Percentiles rank a stretch among this genome's conserved stretches.
phyloP scores from a whole-genome alignment of 2,797 vertebrate species.

The Otus scops region DNA sequence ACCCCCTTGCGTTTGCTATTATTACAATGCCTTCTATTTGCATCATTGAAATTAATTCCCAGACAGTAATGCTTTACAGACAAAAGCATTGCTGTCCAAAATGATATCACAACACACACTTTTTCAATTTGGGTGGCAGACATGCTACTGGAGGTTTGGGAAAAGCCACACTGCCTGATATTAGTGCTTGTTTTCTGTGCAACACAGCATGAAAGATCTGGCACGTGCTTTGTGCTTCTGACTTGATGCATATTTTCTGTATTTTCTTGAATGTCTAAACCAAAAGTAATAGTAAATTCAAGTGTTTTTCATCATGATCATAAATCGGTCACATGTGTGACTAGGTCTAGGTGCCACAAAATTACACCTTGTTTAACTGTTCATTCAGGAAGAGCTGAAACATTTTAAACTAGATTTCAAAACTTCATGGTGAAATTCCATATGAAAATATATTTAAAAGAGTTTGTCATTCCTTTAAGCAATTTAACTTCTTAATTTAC shows the following conservation, averaged over 20 bases:
- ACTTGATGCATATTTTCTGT: background rate
- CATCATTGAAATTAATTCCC: constrained; percentile 24
- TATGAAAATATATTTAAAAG: background rate
- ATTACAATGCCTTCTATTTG: background rate
- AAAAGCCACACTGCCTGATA: background rate
- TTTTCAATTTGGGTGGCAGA: constrained; percentile 22
- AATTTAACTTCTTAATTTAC: background rate
- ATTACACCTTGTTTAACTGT: background rate
- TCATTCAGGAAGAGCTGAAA: background rate
- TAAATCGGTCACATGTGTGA: background rate
- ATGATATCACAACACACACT: background rate
- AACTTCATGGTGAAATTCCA: background rate
- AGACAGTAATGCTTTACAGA: constrained; percentile 31
- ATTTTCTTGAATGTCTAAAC: constrained; percentile 9
- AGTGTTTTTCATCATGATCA: constrained; percentile 14
- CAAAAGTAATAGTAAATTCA: background rate
- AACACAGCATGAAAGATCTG: background rate
- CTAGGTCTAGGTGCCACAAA: background rate
- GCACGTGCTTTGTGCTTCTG: background rate
- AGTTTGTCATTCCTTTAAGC: background rate
- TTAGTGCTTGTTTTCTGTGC: constrained; percentile 1
- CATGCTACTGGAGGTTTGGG: background rate
- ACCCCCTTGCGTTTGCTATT: background rate
- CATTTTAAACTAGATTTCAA: background rate
- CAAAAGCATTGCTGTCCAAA: background rate